Conservation (phyloP, 2,797 vertebrate species). For the Tinamus major region DNA sequence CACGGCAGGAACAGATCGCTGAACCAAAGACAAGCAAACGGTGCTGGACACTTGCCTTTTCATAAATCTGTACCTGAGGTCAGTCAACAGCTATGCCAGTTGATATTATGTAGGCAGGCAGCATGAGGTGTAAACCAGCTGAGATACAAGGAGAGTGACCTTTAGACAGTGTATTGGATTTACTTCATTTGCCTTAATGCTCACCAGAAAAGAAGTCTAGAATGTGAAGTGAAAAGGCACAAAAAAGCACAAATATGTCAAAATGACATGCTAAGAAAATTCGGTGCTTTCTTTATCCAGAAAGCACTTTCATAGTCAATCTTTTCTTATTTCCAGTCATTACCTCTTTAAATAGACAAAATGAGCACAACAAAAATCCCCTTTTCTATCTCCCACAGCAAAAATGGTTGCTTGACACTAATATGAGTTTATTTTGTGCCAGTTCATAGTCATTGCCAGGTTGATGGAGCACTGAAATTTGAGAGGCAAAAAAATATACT, state of each 20-base stretch:
- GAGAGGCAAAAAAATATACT: not conserved
- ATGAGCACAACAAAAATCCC: not conserved
- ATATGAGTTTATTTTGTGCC: not conserved
- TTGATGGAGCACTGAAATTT: not conserved
- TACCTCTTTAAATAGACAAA: not conserved
- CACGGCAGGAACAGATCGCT: slow-evolving; percentile 38
- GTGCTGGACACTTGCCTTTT: slow-evolving; percentile 32
- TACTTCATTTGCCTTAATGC: not conserved
- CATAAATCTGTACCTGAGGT: slow-evolving; percentile 46
- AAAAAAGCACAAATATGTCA: not conserved
- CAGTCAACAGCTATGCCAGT: slow-evolving; percentile 37
- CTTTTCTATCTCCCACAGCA: not conserved
- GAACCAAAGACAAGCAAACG: slow-evolving; percentile 55
- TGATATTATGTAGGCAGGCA: not conserved
- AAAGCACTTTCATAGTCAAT: not conserved
- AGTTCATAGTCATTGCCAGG: not conserved
- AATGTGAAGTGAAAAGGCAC: not conserved
- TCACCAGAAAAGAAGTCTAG: not conserved
- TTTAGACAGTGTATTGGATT: slow-evolving; percentile 21
- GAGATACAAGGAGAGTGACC: not conserved
- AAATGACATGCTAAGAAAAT: not conserved
- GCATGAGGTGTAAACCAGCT: not conserved
- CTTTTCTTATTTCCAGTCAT: not conserved
- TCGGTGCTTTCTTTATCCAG: not conserved
- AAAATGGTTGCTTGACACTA: not conserved